phyloP scores from a whole-genome alignment of 2,113 vertebrate genomes.

The Scomber japonicus region DNA sequence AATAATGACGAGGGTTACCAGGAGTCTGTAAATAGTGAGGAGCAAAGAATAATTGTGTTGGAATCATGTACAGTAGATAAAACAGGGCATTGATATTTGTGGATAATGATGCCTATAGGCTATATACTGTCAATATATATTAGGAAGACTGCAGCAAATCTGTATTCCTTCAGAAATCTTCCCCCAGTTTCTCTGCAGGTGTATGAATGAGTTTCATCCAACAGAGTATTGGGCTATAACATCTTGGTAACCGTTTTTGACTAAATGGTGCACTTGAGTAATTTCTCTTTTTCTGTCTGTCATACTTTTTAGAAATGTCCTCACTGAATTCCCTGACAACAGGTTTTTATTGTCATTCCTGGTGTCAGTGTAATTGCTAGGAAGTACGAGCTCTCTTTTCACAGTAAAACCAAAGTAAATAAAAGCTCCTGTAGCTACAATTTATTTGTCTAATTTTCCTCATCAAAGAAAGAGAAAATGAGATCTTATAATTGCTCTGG shows the following conservation, averaged over 20 bases:
- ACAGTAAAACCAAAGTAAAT: conserved; percentile 45
- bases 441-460: conserved; percentile 38
- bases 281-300: background rate
- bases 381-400: conserved; percentile 24
- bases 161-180: background rate
- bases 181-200: background rate
- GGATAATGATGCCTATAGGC: background rate
- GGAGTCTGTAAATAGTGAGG: conserved; percentile 23
- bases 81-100: background rate
- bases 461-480: conserved; percentile 40
- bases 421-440: conserved; percentile 38
- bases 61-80: background rate
- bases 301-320: background rate
- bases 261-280: background rate
- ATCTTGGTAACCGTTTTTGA: background rate
- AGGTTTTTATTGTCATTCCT: conserved; percentile 37
- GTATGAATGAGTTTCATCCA: background rate
- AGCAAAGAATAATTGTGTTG: background rate
- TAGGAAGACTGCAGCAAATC: too few species aligned
- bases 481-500: conserved; percentile 43
- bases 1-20: conserved; percentile 19
- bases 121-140: background rate
- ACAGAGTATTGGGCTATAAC: background rate
- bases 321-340: background rate
- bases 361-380: conserved; percentile 25